Base-by-base conservation (phyloP, 1,140 invertebrate genomes). In the Maconellicoccus hirsutus region DNA sequence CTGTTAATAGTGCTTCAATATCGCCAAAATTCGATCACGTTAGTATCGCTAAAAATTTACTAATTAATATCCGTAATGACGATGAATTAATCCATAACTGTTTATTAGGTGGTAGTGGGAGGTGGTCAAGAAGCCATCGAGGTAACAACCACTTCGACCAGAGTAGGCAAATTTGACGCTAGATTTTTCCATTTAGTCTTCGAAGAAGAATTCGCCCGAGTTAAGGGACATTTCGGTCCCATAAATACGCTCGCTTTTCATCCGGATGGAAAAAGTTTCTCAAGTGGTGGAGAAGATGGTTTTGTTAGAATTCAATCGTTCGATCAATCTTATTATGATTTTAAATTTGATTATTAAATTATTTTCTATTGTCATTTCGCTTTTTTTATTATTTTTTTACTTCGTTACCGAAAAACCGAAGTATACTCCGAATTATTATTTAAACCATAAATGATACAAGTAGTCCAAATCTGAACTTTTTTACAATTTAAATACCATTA, bases 201-300 rank as follows among this genome's bases (percentile, higher is more conserved):
- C 79, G 97, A 99, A 82, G 96, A 99, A 81, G 98, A 99, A 81
- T 99, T 99, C 81, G 97, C 90, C 0, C 83, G 96, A 71, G 89
- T 99, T 0, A 99, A 99, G 80, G 97, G 96, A 69, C 98, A 99
- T 83, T 99, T 99, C 79, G 98, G 98, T 76, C 98, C 98, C 0
- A 99, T 99, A 76, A 99, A 99, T 84, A 95, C 93, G 80, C 85
- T 99, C 70, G 92, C 92, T 61, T 99, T 98, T 82, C 95, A 98
- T 84, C 98, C 98, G 12, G 94, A 97, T 84, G 98, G 98, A 42
- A 94, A 91, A 78, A 94, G 93, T 79, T 98, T 96, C 79, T 91
- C 92, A 70, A 96, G 93, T 74, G 98, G 97, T 59, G 97, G 95
- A 78, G 97, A 99, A 84, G 98, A 99, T 80, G 98, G 98, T 85